A percentile compares a stretch with the other conserved stretches of the same genome.
phyloP scores from a whole-genome alignment of 2,888 invertebrate species.

The Mesorhabditis sp. region DNA sequence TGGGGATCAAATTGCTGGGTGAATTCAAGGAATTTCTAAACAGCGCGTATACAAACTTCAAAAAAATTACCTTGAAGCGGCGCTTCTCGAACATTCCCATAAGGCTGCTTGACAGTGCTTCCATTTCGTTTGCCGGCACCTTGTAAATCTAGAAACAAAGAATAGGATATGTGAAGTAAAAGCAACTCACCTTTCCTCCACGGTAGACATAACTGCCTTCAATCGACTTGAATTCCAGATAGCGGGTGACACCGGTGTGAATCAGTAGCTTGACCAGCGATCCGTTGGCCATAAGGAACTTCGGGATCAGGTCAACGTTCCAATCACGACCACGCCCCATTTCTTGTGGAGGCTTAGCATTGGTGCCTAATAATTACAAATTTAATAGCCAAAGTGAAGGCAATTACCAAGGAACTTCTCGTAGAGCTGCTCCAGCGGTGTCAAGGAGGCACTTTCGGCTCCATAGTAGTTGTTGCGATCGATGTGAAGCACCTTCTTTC shows the following conservation, averaged over 20 bases:
- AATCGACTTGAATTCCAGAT: slow-evolving; percentile 95
- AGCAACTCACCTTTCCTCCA: slow-evolving; percentile 73
- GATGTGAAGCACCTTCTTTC: slow-evolving; percentile 98
- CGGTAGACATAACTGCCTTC: slow-evolving; percentile 99
- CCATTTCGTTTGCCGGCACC: slow-evolving; percentile 96
- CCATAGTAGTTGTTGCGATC: slow-evolving; percentile 99
- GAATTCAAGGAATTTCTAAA: slow-evolving; percentile 90
- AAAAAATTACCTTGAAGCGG: slow-evolving; percentile 52
- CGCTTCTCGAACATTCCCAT: slow-evolving; percentile 99
- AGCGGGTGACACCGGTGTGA: slow-evolving; percentile 89
- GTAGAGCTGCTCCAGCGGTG: slow-evolving; percentile 79
- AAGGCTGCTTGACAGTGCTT: slow-evolving; percentile 82
- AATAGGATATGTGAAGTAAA: too few species aligned
- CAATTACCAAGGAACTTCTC: slow-evolving; percentile 54
- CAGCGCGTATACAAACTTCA: slow-evolving; percentile 59
- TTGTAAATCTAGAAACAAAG: slow-evolving; percentile 69
- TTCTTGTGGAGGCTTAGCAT: slow-evolving; percentile 57
- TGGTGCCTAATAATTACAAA: slow-evolving; percentile 31
- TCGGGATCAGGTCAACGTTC: slow-evolving; percentile 99
- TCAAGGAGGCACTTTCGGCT: slow-evolving; percentile 97
- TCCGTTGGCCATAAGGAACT: slow-evolving; percentile 97
- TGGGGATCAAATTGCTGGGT: slow-evolving; percentile 89
- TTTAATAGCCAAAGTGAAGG: not conserved
- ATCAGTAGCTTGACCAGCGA: slow-evolving; percentile 89
- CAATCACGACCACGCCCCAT: slow-evolving; percentile 75